Percentiles rank a stretch among this genome's conserved stretches.
These are phyloP conservation scores for Sylvia atricapilla DNA, from an alignment of 2,113 vertebrate species.

Conservation along the genomic window DNA sequence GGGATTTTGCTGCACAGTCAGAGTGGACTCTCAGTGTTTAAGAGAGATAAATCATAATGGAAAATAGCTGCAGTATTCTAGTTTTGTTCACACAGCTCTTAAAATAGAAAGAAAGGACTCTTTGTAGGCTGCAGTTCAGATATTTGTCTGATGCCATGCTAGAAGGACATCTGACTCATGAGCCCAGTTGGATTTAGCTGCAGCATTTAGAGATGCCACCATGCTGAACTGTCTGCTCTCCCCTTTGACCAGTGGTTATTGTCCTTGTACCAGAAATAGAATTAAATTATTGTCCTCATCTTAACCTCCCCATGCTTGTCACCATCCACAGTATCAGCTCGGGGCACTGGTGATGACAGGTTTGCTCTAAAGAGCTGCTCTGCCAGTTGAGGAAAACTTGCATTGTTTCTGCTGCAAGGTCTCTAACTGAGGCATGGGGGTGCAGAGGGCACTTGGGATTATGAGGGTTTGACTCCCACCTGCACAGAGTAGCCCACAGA, in stretches of 20 bases:
- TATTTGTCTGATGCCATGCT: constrained; percentile 25
- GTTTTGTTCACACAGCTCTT: constrained; percentile 41
- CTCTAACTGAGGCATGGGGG: not conserved
- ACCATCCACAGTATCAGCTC: not conserved
- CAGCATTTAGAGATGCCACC: not conserved
- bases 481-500: not conserved
- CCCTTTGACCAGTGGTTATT: not conserved
- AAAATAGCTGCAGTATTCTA: constrained; percentile 37
- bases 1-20: not conserved
- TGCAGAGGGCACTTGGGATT: not conserved
- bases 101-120: constrained; percentile 57
- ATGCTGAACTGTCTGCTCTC: not conserved
- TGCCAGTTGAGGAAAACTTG: not conserved
- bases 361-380: not conserved
- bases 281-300: not conserved
- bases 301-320: not conserved
- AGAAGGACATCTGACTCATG: constrained; percentile 26
- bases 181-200: not conserved
- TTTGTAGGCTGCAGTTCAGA: constrained; percentile 37
- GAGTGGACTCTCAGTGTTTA: not conserved
- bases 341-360: not conserved
- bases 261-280: constrained; percentile 29
- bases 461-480: not conserved
- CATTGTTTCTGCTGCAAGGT: not conserved
- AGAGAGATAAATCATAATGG: not conserved